Conservation (phyloP, 1,140 invertebrate species). For the Lucilia cuprina region DNA sequence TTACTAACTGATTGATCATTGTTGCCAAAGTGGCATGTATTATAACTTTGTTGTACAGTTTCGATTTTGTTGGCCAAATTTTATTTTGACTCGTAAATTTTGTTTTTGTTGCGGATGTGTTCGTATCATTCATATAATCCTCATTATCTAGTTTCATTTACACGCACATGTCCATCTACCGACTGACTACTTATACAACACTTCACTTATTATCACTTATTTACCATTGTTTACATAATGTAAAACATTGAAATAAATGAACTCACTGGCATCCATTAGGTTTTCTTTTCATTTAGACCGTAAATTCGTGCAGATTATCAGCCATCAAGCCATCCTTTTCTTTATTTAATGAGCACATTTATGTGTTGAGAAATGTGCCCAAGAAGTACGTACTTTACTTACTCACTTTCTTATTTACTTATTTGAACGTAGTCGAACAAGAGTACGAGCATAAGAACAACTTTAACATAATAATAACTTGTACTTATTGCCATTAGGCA, state of each 20-base stretch:
- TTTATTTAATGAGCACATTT: not conserved
- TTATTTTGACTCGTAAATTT: no score
- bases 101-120: no score
- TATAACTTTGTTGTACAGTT: no score
- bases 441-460: not conserved
- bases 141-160: no score
- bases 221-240: not conserved
- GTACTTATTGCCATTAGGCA: not conserved
- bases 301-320: constrained; percentile 3
- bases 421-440: not conserved
- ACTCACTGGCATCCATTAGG: not conserved
- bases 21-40: no score
- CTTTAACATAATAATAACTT: constrained; percentile 3
- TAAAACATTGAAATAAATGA: not conserved
- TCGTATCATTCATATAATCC: no score
- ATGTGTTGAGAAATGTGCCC: not conserved
- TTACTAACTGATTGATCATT: no score
- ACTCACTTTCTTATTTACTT: not conserved
- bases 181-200: no score
- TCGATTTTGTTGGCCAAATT: no score
- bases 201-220: not conserved
- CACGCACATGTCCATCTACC: no score
- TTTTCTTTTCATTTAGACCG: not conserved
- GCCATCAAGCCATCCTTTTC: constrained; percentile 1
- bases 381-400: not conserved